These are phyloP conservation scores for Ancistrus triradiatus DNA, from an alignment of 2,113 vertebrate genomes.

Conservation along the genomic window DNA sequence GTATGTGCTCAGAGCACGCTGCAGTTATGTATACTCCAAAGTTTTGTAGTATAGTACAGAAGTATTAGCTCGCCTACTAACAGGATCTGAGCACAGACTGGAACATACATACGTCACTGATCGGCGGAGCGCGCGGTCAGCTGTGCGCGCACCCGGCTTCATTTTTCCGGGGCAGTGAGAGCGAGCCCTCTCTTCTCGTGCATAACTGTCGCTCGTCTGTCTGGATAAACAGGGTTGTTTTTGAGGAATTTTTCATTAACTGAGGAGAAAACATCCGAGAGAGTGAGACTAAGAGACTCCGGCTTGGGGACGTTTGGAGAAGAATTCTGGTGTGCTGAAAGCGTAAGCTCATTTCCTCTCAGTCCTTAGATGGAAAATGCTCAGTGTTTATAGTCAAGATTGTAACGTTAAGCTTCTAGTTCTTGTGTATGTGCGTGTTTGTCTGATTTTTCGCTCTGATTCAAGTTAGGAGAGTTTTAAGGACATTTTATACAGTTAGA, in stretches of 20 bases:
- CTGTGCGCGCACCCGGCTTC: constrained; percentile 18
- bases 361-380: neutral
- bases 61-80: neutral
- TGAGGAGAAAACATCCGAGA: too few species aligned
- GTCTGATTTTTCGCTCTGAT: too few species aligned
- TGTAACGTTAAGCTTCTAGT: neutral
- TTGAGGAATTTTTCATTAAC: too few species aligned
- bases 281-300: neutral
- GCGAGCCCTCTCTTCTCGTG: constrained; percentile 6
- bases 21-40: neutral
- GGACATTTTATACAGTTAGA: neutral
- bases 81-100: neutral
- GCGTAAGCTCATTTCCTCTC: constrained; percentile 10
- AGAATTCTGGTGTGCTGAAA: neutral
- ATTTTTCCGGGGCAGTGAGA: constrained; percentile 3
- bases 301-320: neutral
- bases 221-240: neutral
- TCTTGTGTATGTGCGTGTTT: neutral
- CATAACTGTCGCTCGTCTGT: neutral
- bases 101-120: constrained; percentile 5
- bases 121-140: constrained; percentile 7
- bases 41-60: neutral
- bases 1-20: too few species aligned
- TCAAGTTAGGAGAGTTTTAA: too few species aligned
- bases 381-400: neutral